A percentile compares a stretch with the other conserved stretches of the same genome.
phyloP scores from a whole-genome alignment of 2,113 vertebrate species.

The Crocuta crocuta region DNA sequence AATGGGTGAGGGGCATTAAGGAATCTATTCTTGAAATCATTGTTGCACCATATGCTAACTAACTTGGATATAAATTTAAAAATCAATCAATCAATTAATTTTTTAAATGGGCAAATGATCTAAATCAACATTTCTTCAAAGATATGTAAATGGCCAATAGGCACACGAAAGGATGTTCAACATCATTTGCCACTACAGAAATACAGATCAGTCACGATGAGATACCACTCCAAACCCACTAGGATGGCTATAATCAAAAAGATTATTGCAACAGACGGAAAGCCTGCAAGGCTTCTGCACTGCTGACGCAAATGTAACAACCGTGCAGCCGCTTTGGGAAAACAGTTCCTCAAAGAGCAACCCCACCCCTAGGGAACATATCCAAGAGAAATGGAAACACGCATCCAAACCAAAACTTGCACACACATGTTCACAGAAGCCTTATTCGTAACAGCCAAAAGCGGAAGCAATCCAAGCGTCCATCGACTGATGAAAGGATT shows the following conservation, averaged over 20 bases:
- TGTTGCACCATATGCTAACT: too few relatives aligned
- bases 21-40: too few relatives aligned
- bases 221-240: background rate
- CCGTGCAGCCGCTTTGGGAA: background rate
- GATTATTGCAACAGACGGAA: background rate
- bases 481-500: background rate
- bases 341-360: background rate
- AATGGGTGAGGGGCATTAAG: too few relatives aligned
- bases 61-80: too few relatives aligned
- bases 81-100: too few relatives aligned
- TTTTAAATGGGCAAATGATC: background rate
- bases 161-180: background rate
- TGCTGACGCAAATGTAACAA: background rate
- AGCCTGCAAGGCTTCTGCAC: too few relatives aligned
- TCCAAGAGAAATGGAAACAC: background rate
- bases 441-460: background rate
- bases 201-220: background rate
- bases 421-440: background rate
- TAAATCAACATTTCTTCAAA: background rate
- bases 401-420: background rate
- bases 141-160: background rate
- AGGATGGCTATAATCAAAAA: background rate
- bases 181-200: background rate
- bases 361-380: background rate
- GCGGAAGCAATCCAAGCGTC: background rate